Conservation (phyloP, 2,797 vertebrate genomes). For the Anguilla pacifica region DNA sequence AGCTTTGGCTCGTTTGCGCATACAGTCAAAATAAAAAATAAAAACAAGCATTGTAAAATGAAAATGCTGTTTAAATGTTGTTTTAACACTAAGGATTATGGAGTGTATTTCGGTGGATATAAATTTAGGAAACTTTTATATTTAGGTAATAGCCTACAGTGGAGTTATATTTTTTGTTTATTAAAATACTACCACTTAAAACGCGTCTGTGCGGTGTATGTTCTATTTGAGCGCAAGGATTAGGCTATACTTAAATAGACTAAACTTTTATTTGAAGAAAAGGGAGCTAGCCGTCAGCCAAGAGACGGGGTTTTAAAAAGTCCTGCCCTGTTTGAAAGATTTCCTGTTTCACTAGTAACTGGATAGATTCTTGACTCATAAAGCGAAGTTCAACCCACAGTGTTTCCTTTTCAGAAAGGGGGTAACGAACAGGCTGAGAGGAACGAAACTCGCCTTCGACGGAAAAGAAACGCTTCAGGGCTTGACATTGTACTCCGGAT, state of each 20-base stretch:
- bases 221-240: not conserved
- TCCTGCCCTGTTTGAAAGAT: conserved; percentile 69
- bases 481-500: conserved; percentile 32
- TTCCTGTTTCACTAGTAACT: conserved; percentile 69
- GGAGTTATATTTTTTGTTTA: not conserved
- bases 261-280: conserved; percentile 41
- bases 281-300: conserved; percentile 42
- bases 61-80: too few species aligned
- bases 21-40: not conserved
- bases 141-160: not conserved
- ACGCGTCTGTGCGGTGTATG: not conserved
- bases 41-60: too few species aligned
- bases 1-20: not conserved
- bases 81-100: too few species aligned
- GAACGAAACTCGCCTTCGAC: conserved; percentile 47
- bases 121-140: too few species aligned
- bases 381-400: conserved; percentile 46
- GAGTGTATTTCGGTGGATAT: too few species aligned
- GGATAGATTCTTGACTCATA: conserved; percentile 56
- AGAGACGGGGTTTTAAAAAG: conserved; percentile 36
- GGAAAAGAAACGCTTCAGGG: conserved; percentile 18
- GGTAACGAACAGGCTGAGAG: conserved; percentile 39
- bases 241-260: not conserved
- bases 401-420: conserved; percentile 43
- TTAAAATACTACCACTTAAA: not conserved